These are phyloP conservation scores for Drosophila santomea DNA, from an alignment of 1,140 invertebrate genomes.

Conservation along the genomic window DNA sequence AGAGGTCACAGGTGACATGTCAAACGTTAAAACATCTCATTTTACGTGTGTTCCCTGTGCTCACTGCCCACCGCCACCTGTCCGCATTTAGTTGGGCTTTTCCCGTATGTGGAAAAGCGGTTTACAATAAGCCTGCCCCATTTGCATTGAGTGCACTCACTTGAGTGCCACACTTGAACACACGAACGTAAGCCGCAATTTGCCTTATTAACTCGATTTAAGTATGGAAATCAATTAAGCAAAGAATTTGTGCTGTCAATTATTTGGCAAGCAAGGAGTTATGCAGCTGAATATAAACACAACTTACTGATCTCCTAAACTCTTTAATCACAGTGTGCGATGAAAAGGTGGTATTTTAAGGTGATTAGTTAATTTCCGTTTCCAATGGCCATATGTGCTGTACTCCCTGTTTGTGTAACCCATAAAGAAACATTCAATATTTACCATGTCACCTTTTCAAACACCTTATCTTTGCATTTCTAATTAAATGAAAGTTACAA, in stretches of 20 bases:
- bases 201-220: neutral
- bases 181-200: neutral
- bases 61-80: conserved; percentile 6
- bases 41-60: conserved; percentile 19
- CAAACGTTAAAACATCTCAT: conserved; percentile 26
- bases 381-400: no score
- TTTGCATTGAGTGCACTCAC: neutral
- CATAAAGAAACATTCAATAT: no score
- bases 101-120: neutral
- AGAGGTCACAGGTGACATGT: conserved; percentile 14
- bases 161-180: neutral
- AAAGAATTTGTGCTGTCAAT: no score
- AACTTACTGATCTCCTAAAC: no score
- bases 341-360: no score
- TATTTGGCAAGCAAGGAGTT: no score
- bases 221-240: no score
- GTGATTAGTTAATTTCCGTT: neutral
- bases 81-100: neutral
- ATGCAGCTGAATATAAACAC: no score
- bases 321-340: no score
- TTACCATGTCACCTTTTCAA: neutral
- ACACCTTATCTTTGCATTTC: neutral
- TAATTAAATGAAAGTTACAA: neutral
- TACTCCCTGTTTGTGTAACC: no score
- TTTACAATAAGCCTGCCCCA: neutral